A percentile compares a stretch with the other conserved stretches of the same genome.
These are phyloP conservation scores for Drosophila lowei DNA, from an alignment of 1,140 invertebrate species.

Conservation along the genomic window DNA sequence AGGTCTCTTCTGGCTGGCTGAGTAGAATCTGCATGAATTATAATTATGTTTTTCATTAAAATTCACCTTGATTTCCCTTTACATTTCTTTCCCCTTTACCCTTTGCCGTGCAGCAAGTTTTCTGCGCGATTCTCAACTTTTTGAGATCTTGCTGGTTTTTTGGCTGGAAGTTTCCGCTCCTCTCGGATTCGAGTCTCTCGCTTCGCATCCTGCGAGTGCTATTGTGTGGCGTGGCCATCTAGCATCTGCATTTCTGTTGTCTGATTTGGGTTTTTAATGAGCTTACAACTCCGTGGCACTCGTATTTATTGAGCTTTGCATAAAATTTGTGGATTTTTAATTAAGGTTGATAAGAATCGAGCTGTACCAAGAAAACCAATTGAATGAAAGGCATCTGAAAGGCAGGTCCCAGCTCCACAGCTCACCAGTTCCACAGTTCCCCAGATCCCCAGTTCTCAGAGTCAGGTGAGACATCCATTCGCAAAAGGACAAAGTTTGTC, in stretches of 20 bases:
- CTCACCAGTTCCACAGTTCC: too few relatives aligned
- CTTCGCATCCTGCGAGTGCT: conserved; percentile 1
- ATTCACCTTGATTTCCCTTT: conserved; percentile 67
- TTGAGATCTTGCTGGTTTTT: conserved; percentile 29
- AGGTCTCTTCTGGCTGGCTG: conserved; percentile 44
- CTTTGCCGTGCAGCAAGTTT: conserved; percentile 2
- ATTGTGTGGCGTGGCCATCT: conserved; percentile 48
- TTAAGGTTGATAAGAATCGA: conserved; percentile 42
- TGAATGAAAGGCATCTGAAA: conserved; percentile 37
- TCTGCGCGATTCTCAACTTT: conserved; percentile 62
- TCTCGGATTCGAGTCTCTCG: not conserved
- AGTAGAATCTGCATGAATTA: conserved; percentile 75
- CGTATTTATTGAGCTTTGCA: conserved; percentile 55
- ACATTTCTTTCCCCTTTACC: not conserved
- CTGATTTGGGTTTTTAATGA: conserved; percentile 73
- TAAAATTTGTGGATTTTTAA: conserved; percentile 59
- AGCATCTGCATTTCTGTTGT: conserved; percentile 35
- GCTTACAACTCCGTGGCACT: conserved; percentile 46
- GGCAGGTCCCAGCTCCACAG: not conserved
- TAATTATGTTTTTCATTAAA: conserved; percentile 81
- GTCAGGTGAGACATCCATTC: conserved; percentile 42
- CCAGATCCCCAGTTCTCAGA: not conserved
- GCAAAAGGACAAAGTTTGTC: conserved; percentile 71
- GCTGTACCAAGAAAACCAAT: conserved; percentile 36
- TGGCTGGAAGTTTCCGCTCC: conserved; percentile 15